Conservation (phyloP, 2,113 vertebrate genomes). For the Morone chrysops region DNA sequence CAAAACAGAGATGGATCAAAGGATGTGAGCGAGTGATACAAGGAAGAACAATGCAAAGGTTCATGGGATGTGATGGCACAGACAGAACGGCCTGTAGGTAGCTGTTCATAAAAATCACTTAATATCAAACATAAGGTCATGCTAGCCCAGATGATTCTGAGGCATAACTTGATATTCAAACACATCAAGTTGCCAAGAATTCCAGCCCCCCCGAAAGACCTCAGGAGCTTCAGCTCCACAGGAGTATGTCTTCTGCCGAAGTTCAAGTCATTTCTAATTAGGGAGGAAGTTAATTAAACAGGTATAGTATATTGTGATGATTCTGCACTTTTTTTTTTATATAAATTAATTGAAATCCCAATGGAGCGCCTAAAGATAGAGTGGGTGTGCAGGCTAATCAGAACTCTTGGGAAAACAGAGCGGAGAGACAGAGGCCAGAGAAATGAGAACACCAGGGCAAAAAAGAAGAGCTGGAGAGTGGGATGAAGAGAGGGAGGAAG, state of each 20-base stretch:
- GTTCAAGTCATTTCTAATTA: conserved; percentile 75
- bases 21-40: conserved; percentile 10
- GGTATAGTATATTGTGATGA: conserved; percentile 79
- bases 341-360: conserved; percentile 81
- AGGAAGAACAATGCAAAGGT: conserved; percentile 30
- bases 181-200: conserved; percentile 37
- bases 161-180: conserved; percentile 59
- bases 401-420: conserved; percentile 78
- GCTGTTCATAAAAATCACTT: conserved; percentile 50
- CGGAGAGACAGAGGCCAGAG: conserved; percentile 56
- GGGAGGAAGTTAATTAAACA: conserved; percentile 78
- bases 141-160: conserved; percentile 31
- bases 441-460: conserved; percentile 53
- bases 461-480: conserved; percentile 42
- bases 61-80: conserved; percentile 18
- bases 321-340: conserved; percentile 74
- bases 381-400: conserved; percentile 79
- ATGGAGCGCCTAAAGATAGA: conserved; percentile 79
- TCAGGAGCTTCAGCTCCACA: conserved; percentile 27
- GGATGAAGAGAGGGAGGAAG: conserved; percentile 27
- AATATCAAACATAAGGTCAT: conserved; percentile 56
- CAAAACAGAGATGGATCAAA: conserved; percentile 50
- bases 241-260: conserved; percentile 42
- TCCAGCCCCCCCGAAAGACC: conserved; percentile 22
- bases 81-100: conserved; percentile 25